A percentile compares a stretch with the other conserved stretches of the same genome.
These are phyloP conservation scores for Passer domesticus DNA, from an alignment of 2,113 vertebrate species.

Conservation along the genomic window DNA sequence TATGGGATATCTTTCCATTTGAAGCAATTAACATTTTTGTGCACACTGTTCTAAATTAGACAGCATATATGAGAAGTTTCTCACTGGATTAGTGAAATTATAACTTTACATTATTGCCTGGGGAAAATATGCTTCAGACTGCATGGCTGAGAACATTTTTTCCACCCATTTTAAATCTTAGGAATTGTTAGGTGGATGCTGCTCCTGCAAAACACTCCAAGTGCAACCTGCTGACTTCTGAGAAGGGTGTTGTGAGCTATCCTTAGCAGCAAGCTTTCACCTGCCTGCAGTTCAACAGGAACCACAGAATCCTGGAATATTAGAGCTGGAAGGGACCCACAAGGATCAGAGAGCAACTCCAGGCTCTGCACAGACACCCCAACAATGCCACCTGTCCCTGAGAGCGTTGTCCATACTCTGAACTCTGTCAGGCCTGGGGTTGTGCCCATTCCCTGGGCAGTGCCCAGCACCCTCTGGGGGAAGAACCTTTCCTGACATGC, in stretches of 20 bases:
- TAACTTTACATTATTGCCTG: not conserved
- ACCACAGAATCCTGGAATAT: not conserved
- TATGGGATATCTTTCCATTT: not conserved
- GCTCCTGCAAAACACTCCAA: not conserved
- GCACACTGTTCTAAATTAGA: not conserved
- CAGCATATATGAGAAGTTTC: not conserved
- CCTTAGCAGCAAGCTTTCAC: not conserved
- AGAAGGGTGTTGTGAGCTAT: accelerated
- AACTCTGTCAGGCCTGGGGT: not conserved
- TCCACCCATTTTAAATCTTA: not conserved
- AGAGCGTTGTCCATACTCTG: accelerated
- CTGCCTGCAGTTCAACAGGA: not conserved
- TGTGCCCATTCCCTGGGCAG: not conserved
- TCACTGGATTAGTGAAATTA: not conserved
- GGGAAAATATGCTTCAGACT: not conserved
- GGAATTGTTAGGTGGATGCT: not conserved
- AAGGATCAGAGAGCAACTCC: not conserved
- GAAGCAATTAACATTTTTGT: not conserved
- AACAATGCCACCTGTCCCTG: not conserved
- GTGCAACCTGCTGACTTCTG: not conserved
- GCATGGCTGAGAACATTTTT: not conserved
- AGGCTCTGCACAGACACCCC: not conserved
- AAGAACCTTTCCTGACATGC: not conserved
- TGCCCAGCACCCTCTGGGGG: not conserved
- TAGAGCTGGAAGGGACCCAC: not conserved